A percentile compares a stretch with the other conserved stretches of the same genome.
These are phyloP conservation scores for Hylyphantes graminicola DNA, from an alignment of 1,140 invertebrate genomes.

Conservation along the genomic window DNA sequence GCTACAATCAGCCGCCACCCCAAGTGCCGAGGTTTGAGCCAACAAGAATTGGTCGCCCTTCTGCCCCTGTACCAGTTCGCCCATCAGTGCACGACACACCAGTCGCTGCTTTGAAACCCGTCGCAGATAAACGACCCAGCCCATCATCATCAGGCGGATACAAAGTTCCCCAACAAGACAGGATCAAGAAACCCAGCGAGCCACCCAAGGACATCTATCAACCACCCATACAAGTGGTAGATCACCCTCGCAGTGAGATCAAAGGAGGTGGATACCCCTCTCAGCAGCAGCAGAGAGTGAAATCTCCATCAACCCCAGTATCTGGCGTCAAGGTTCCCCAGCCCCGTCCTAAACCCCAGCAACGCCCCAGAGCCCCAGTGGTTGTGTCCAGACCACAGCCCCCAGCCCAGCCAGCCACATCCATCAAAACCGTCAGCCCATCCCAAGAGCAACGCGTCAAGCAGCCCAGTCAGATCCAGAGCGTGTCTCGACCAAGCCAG, in stretches of 20 bases:
- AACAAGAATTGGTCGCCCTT: slow-evolving; percentile 42
- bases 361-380: slow-evolving; percentile 42
- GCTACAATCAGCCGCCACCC: slow-evolving; percentile 46
- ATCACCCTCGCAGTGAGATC: slow-evolving; percentile 44
- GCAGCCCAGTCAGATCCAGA: slow-evolving; percentile 19
- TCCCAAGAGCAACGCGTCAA: slow-evolving; percentile 22
- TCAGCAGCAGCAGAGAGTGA: slow-evolving; percentile 17
- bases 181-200: slow-evolving; percentile 45
- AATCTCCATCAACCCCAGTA: slow-evolving; percentile 31
- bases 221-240: slow-evolving; percentile 46
- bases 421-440: slow-evolving; percentile 19
- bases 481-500: slow-evolving; percentile 11
- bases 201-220: slow-evolving; percentile 39
- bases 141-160: slow-evolving; percentile 24
- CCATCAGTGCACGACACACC: background rate
- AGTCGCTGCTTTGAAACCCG: slow-evolving; percentile 14
- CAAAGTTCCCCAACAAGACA: slow-evolving; percentile 22
- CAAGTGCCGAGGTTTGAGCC: slow-evolving; percentile 55
- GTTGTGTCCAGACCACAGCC: slow-evolving; percentile 50
- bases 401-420: slow-evolving; percentile 21
- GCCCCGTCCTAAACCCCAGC: background rate
- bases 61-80: background rate
- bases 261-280: slow-evolving; percentile 33
- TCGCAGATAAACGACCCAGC: slow-evolving; percentile 19
- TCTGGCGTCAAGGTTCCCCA: slow-evolving; percentile 36